These are phyloP conservation scores for Nycticryphes semicollaris DNA, from an alignment of 2,113 vertebrate species.

Conservation along the genomic window DNA sequence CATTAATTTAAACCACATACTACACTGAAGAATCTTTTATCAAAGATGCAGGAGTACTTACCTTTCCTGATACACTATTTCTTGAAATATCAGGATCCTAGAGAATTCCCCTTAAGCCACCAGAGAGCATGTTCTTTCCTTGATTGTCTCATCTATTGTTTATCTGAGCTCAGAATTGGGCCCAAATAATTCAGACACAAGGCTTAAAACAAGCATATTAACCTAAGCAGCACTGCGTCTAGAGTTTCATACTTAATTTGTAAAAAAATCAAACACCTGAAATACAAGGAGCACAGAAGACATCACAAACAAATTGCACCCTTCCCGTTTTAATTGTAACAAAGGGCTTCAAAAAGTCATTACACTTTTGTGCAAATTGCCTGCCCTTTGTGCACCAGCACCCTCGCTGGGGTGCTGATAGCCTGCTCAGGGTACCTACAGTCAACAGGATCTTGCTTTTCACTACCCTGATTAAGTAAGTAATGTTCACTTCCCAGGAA, in stretches of 20 bases:
- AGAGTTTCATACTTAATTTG: not conserved
- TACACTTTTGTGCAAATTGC: slow-evolving; percentile 28
- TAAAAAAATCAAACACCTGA: not conserved
- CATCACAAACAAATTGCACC: not conserved
- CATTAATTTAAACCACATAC: not conserved
- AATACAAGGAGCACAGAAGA: not conserved
- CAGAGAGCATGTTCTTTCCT: not conserved
- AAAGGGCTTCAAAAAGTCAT: slow-evolving; percentile 21
- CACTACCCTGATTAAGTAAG: slow-evolving; percentile 50
- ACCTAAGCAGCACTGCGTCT: not conserved
- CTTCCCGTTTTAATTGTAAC: slow-evolving; percentile 16
- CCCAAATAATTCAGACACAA: not conserved
- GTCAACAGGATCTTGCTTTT: slow-evolving; percentile 57
- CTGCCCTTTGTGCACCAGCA: not conserved
- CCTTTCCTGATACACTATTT: not conserved
- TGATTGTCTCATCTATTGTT: not conserved
- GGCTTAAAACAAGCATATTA: not conserved
- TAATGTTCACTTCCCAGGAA: slow-evolving; percentile 51
- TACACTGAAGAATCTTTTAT: not conserved
- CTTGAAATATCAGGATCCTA: slow-evolving; percentile 6
- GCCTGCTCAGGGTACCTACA: slow-evolving; percentile 28
- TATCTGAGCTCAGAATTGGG: not conserved
- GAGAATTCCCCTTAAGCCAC: not conserved
- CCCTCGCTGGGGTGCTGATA: slow-evolving; percentile 46
- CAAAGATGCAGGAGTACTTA: not conserved